Percentiles rank a stretch among this genome's conserved stretches.
These are phyloP conservation scores for Caenorhabditis macrosperma DNA, from an alignment of 2,888 invertebrate species.

Conservation along the genomic window DNA sequence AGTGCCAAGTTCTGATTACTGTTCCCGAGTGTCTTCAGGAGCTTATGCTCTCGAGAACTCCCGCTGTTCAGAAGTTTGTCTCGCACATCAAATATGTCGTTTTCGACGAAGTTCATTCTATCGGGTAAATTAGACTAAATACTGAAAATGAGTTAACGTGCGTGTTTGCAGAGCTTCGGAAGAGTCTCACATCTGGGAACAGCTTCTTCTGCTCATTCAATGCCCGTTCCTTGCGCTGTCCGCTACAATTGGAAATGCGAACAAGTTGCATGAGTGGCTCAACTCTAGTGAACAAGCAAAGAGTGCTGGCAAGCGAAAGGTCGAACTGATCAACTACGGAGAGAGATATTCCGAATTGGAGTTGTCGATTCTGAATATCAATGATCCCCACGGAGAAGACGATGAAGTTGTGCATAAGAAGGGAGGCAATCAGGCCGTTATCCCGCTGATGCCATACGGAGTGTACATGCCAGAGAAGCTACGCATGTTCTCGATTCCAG, in stretches of 20 bases:
- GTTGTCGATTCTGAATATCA: constrained; percentile 74
- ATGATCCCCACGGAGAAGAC: constrained; percentile 58
- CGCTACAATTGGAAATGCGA: constrained; percentile 78
- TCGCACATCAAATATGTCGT: constrained; percentile 78
- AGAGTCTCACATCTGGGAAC: constrained; percentile 79
- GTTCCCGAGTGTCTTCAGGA: constrained; percentile 77
- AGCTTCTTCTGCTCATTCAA: constrained; percentile 77
- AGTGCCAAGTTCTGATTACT: constrained; percentile 78
- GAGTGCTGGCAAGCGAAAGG: constrained; percentile 67
- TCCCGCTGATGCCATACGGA: constrained; percentile 77
- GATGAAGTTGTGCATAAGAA: constrained; percentile 38
- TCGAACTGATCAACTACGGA: constrained; percentile 73
- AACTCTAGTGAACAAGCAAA: constrained; percentile 72
- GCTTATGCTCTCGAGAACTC: constrained; percentile 75
- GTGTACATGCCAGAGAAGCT: constrained; percentile 79
- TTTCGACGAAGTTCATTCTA: constrained; percentile 79
- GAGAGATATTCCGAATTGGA: constrained; percentile 79
- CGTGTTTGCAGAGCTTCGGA: constrained; percentile 66
- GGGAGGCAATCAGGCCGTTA: constrained; percentile 25
- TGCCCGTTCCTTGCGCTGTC: constrained; percentile 79
- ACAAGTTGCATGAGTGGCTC: constrained; percentile 76
- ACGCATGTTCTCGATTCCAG: constrained; percentile 78
- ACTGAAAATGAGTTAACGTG: no score
- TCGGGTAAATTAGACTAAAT: constrained; percentile 67
- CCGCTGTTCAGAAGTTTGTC: constrained; percentile 75